Evolutionary conservation across 2,888 invertebrate species (phyloP), one percentile per base, ranked within the genome.

Genomic region (Sturmia bella): DNA sequence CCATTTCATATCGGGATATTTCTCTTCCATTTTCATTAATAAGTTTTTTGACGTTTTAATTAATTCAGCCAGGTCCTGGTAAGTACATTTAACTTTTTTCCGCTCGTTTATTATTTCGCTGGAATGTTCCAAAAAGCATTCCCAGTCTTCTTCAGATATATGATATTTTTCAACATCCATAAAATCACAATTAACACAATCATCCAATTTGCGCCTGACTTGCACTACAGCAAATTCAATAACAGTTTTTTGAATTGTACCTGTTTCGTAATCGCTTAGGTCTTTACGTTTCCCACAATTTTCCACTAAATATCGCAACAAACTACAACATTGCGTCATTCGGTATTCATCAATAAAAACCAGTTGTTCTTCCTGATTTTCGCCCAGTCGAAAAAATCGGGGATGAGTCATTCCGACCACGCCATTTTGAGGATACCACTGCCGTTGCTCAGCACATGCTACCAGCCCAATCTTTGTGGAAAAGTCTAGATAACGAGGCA

Each of bases 281-380:
- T 86, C 83, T 5, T 24, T 41, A 0, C 85, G 84, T 0, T 83
- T 73, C 2, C 85, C 84, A 0, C 13, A 27, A 19, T 74, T 48
- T 61, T 87, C 86, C 7, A 83, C 76, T 1, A 90, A 9, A 66
- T 80, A 95, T 87, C 95, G 94, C 45, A 97, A 89, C 69, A 97
- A 91, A 83, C 94, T 94, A 63, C 95, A 93, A 84, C 96, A 96
- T 3, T 96, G 95, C 2, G 96, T 96, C 68, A 95, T 91, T 87
- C 94, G 93, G 88, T 94, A 98, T 89, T 97, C 97, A 11, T 88
- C 84, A 13, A 86, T 86, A 39, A 91, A 91, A 1, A 85, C 86
- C 12, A 82, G 57, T 19, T 87, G 87, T 13, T 90, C 91, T 56
- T 90, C 89, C n/a, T 83, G 85, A 37, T 85, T 87, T 12, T 77